Evolutionary conservation across 2,113 vertebrate species (phyloP).

Genomic region (Meleagris gallopavo): DNA sequence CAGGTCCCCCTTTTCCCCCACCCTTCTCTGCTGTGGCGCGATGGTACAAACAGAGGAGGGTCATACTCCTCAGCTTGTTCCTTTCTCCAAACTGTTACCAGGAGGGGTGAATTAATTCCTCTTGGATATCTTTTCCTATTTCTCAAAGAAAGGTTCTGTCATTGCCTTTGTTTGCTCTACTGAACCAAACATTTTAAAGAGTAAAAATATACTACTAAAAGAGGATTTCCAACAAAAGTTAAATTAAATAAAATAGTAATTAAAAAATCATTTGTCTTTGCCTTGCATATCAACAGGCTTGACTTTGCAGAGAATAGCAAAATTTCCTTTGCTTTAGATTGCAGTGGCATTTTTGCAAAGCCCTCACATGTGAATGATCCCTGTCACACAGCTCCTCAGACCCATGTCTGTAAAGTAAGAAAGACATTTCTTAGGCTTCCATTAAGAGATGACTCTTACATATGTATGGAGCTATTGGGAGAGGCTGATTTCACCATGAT

Average conservation of each 20-base stretch:
- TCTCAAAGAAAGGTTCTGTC: too few species aligned
- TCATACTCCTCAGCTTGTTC: too few species aligned
- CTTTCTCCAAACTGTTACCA: too few species aligned
- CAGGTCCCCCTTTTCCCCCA: too few species aligned
- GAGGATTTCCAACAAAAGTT: not conserved
- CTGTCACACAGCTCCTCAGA: not conserved
- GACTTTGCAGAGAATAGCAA: not conserved
- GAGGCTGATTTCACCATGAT: not conserved
- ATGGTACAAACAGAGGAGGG: too few species aligned
- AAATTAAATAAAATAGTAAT: not conserved
- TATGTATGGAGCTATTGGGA: not conserved
- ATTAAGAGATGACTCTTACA: not conserved
- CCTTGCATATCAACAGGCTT: not conserved
- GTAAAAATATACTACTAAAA: not conserved
- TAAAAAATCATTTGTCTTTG: not conserved
- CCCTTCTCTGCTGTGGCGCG: too few species aligned
- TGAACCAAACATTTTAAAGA: not conserved
- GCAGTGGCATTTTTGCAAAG: not conserved
- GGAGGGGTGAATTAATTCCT: too few species aligned
- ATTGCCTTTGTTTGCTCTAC: too few species aligned
- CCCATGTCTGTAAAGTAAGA: not conserved
- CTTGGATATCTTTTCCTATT: too few species aligned
- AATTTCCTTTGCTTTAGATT: not conserved
- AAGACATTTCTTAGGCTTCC: not conserved
- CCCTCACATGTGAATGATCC: fast-evolving